Evolutionary conservation across 2,888 invertebrate species (phyloP).

Genomic region (Agrilus biguttatus): DNA sequence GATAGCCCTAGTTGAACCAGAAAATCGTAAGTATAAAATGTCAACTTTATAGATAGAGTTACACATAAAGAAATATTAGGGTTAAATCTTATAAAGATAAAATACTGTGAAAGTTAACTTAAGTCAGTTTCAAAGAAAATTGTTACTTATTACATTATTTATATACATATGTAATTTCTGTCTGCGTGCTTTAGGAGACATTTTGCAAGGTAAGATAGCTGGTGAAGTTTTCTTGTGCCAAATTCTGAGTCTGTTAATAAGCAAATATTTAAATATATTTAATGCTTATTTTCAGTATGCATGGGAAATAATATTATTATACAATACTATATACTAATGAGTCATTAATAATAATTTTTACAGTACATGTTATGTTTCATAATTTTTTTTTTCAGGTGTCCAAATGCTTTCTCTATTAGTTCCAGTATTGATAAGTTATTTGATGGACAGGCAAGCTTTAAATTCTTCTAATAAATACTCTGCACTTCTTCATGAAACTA

Average conservation of each 20-base stretch:
- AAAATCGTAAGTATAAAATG: slow-evolving; percentile 51
- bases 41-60: not conserved
- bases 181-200: slow-evolving; percentile 31
- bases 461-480: slow-evolving; percentile 46
- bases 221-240: too few relatives aligned
- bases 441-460: slow-evolving; percentile 54
- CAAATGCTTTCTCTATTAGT: slow-evolving; percentile 81
- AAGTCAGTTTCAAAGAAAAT: too few relatives aligned
- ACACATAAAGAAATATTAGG: too few relatives aligned
- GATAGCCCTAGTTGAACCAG: slow-evolving; percentile 56
- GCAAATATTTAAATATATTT: too few relatives aligned
- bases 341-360: slow-evolving; percentile 8
- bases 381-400: slow-evolving; percentile 47
- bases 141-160: too few relatives aligned
- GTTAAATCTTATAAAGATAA: too few relatives aligned
- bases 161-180: slow-evolving; percentile 3
- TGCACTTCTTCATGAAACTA: slow-evolving; percentile 69
- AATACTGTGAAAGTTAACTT: too few relatives aligned
- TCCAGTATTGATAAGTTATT: slow-evolving; percentile 76
- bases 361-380: slow-evolving; percentile 3
- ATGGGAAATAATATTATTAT: not conserved
- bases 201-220: slow-evolving; percentile 38
- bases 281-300: too few relatives aligned
- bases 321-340: not conserved
- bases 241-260: too few relatives aligned